Percentiles rank a stretch among this genome's conserved stretches.
Conservation (phyloP, 2,888 invertebrate genomes). For the Tetragonisca angustula region DNA sequence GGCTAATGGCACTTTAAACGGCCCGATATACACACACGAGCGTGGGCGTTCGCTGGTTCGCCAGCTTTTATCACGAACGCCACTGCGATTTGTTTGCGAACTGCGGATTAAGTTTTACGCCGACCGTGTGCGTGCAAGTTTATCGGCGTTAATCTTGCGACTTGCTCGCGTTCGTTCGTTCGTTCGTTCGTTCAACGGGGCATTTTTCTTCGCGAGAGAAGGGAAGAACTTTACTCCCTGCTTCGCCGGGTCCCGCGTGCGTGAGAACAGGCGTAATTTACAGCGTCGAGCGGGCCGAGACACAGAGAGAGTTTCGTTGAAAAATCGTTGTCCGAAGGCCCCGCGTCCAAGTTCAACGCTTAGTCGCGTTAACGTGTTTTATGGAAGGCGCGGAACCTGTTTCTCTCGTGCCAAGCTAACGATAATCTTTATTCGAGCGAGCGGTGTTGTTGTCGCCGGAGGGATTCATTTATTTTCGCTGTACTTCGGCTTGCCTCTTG, state of each 20-base stretch:
- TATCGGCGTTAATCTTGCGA: constrained; percentile 51
- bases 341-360: constrained; percentile 15
- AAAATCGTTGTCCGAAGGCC: constrained; percentile 18
- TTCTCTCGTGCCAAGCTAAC: background rate
- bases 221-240: constrained; percentile 6
- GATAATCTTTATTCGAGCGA: constrained; percentile 6
- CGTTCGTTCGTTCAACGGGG: background rate
- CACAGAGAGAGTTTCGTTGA: constrained; percentile 4
- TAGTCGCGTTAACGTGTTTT: constrained; percentile 12
- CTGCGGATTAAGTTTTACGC: constrained; percentile 43
- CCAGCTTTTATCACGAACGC: constrained; percentile 58
- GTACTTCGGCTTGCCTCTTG: background rate
- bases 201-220: constrained; percentile 26
- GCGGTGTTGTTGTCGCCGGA: background rate
- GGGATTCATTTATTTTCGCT: background rate
- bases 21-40: constrained; percentile 36
- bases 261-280: constrained; percentile 14
- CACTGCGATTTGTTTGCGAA: constrained; percentile 55
- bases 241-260: background rate
- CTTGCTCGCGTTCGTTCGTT: constrained; percentile 14
- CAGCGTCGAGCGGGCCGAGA: constrained; percentile 3
- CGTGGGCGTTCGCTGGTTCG: constrained; percentile 58
- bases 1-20: constrained; percentile 71
- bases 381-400: constrained; percentile 8
- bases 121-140: constrained; percentile 20